Evolutionary conservation across 2,888 invertebrate genomes (phyloP), one percentile per base, ranked within the genome.

Genomic region (Pantelozetes paolii): DNA sequence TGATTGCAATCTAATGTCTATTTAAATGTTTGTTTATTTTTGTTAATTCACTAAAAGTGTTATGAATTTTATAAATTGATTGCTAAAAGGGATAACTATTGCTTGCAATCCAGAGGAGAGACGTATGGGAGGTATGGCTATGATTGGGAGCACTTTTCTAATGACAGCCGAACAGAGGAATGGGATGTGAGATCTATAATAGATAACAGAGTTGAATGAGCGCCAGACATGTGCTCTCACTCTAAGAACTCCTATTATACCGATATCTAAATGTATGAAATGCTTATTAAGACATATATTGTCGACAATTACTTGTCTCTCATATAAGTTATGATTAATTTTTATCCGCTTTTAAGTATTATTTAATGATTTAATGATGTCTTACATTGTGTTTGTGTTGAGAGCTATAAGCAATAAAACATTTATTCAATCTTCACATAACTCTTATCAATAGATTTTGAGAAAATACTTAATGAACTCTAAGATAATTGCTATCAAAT

Each of bases 331-430:
- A 50, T 50, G 8, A 50, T 50, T 50, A 50, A 3, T 20, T 50
- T 50, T 23, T 50, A n/a, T 50, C 11, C 3, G 2, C 1, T 3
- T 50, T 50, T 20, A n/a, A 50, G 20, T 50, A 45, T 8, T 8
- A 9, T 36, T n/a, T n/a, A 5, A 45, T 50, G n/a, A 50, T 50
- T 50, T 50, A 50, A 50, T 50, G 50, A 50, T 50, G 50, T 50
- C 50, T 50, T 50, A 6, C 50, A 45, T 18, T 45, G n/a, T n/a
- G 23, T 50, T 15, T 50, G 50, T 50, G 15, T 50, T 50, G 5
- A 20, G n/a, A 3, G 50, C 6, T 50, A 45, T 45, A 23, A 50
- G 50, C 20, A 50, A 50, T 50, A 20, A 50, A n/a, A 50, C 1
- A 45, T n/a, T n/a, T n/a, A n/a, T n/a, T n/a, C n/a, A n/a, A n/a